Evolutionary conservation across 2,113 vertebrate species (phyloP).

Genomic region (Stigmatopora nigra): DNA sequence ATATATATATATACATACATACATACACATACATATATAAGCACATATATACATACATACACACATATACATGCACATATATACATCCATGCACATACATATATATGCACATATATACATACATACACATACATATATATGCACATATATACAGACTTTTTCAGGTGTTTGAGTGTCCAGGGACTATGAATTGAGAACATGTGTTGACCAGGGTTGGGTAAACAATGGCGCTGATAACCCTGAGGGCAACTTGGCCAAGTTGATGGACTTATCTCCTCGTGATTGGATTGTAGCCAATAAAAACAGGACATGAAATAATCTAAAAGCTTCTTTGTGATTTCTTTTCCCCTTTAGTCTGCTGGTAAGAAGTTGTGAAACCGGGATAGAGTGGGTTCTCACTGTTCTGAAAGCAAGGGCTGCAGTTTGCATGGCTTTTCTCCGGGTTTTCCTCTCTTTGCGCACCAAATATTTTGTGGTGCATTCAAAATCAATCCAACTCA

Average conservation of each 20-base stretch:
- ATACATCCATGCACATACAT: no score
- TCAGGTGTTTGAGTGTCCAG: neutral
- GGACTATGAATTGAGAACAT: slow-evolving; percentile 20
- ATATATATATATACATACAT: no score
- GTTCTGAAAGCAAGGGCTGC: no score
- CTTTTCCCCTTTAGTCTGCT: neutral
- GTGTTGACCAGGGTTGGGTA: slow-evolving; percentile 44
- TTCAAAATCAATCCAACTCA: neutral
- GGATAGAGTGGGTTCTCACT: no score
- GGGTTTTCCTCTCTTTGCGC: neutral
- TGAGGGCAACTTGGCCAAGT: slow-evolving; percentile 26
- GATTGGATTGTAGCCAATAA: slow-evolving; percentile 49
- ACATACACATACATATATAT: no score
- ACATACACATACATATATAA: no score
- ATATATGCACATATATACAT: no score
- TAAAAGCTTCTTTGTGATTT: slow-evolving; percentile 4
- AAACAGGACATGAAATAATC: slow-evolving; percentile 47
- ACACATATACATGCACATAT: no score
- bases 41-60: no score
- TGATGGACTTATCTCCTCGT: slow-evolving; percentile 46
- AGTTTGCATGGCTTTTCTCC: no score
- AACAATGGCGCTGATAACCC: slow-evolving; percentile 51
- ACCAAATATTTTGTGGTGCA: neutral
- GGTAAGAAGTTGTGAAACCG: neutral
- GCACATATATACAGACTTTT: no score